A percentile compares a stretch with the other conserved stretches of the same genome.
phyloP scores from a whole-genome alignment of 2,888 invertebrate genomes.

The Drosophila pegasa region DNA sequence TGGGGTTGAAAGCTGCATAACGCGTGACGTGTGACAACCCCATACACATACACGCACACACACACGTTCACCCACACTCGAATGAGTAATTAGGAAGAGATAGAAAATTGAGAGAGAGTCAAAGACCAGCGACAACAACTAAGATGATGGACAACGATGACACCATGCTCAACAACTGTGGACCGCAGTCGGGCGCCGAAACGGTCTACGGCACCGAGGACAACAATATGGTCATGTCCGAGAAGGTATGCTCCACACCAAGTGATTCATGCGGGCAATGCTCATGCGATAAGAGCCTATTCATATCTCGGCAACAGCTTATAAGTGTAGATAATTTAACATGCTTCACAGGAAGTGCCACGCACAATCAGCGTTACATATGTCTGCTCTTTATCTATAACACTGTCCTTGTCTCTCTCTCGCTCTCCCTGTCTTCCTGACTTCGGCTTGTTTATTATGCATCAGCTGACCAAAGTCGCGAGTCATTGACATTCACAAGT shows the following conservation, averaged over 20 bases:
- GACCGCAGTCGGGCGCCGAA: slow-evolving; percentile 88
- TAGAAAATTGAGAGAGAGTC: slow-evolving; percentile 17
- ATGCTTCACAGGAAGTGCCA: slow-evolving; percentile 59
- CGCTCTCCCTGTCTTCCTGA: neutral
- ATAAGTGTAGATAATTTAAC: slow-evolving; percentile 35
- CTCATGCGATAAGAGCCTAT: slow-evolving; percentile 36
- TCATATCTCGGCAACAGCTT: slow-evolving; percentile 26
- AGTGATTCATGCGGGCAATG: slow-evolving; percentile 52
- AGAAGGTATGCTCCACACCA: slow-evolving; percentile 87
- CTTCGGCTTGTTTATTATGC: slow-evolving; percentile 63
- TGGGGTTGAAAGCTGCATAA: slow-evolving; percentile 78
- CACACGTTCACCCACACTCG: slow-evolving; percentile 27
- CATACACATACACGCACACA: slow-evolving; percentile 31
- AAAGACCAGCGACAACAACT: slow-evolving; percentile 28
- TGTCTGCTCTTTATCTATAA: slow-evolving; percentile 35
- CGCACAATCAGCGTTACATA: slow-evolving; percentile 43
- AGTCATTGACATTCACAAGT: slow-evolving; percentile 79
- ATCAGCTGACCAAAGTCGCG: slow-evolving; percentile 65
- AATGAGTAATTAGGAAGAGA: slow-evolving; percentile 49
- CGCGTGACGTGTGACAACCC: slow-evolving; percentile 69
- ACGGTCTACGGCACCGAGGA: slow-evolving; percentile 98
- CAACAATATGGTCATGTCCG: slow-evolving; percentile 98
- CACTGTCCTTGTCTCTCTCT: slow-evolving; percentile 1
- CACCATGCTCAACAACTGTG: slow-evolving; percentile 82
- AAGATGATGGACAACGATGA: slow-evolving; percentile 84